phyloP scores from a whole-genome alignment of 1,140 invertebrate genomes.

The Euwallacea fornicatus region DNA sequence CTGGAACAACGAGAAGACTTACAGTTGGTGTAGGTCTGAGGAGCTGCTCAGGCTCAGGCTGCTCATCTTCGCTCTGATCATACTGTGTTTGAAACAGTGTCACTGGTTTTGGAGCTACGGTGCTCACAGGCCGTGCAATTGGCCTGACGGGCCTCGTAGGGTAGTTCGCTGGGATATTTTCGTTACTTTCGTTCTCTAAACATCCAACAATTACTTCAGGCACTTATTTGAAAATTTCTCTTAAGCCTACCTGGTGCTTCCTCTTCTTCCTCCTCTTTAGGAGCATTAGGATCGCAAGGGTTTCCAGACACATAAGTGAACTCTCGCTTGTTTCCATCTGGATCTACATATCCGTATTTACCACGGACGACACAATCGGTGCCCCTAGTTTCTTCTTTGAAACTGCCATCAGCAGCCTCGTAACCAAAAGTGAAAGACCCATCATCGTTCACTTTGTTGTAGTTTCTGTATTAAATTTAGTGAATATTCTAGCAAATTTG shows the following conservation, averaged over 20 bases:
- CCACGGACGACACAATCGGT: constrained; percentile 85
- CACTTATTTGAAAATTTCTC: no score
- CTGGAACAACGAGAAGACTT: not conserved
- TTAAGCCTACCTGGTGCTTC: constrained; percentile 29
- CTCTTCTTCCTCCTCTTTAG: constrained; percentile 62
- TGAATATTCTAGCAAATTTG: not conserved
- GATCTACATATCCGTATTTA: constrained; percentile 87
- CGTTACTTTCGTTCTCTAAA: constrained; percentile 53
- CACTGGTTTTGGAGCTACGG: constrained; percentile 61
- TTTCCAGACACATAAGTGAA: constrained; percentile 92
- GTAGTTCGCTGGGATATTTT: constrained; percentile 66
- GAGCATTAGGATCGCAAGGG: constrained; percentile 80
- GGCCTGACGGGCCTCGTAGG: constrained; percentile 60
- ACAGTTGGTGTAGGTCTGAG: constrained; percentile 48
- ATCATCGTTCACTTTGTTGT: constrained; percentile 81
- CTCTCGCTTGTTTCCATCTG: constrained; percentile 83
- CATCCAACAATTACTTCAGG: no score
- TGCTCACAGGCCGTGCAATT: constrained; percentile 50
- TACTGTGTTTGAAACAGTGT: constrained; percentile 69
- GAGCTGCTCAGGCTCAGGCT: constrained; percentile 62
- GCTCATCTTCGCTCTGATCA: constrained; percentile 60
- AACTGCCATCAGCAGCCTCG: constrained; percentile 85
- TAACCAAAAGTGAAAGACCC: constrained; percentile 87
- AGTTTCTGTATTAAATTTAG: constrained; percentile 58
- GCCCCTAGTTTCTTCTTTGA: constrained; percentile 85